Conservation (phyloP, 2,113 vertebrate species). For the Chelonoidis abingdonii region DNA sequence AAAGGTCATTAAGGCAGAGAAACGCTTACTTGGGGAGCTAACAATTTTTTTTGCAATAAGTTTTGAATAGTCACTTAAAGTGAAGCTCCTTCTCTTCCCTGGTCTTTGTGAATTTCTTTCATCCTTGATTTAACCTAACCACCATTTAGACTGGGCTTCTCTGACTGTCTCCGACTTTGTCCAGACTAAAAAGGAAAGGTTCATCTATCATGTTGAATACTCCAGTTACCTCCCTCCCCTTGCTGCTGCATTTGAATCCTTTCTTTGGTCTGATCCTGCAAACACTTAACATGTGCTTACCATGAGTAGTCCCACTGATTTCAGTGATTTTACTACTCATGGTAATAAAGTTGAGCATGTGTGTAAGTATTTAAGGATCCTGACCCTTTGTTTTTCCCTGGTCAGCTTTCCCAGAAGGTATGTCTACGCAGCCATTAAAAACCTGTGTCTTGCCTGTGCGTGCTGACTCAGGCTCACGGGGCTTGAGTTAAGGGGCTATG, state of each 20-base stretch:
- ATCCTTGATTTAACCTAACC: not conserved
- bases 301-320: not conserved
- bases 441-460: not conserved
- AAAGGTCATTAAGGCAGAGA: not conserved
- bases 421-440: not conserved
- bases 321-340: not conserved
- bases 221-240: conserved; percentile 10
- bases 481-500: not conserved
- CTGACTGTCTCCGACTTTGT: rapidly evolving
- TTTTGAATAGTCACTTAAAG: not conserved
- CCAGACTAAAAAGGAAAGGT: conserved; percentile 59
- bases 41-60: rapidly evolving
- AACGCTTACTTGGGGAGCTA: not conserved
- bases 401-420: not conserved
- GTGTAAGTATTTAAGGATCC: not conserved
- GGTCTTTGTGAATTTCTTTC: not conserved
- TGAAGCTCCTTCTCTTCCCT: not conserved
- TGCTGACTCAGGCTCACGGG: not conserved
- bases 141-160: not conserved
- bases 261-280: conserved; percentile 62
- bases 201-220: not conserved
- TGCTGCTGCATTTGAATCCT: conserved; percentile 60
- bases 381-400: rapidly evolving
- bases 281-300: conserved; percentile 27
- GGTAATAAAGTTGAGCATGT: not conserved